These are phyloP conservation scores for Oryzias melastigma DNA, from an alignment of 2,113 vertebrate species.

Conservation along the genomic window DNA sequence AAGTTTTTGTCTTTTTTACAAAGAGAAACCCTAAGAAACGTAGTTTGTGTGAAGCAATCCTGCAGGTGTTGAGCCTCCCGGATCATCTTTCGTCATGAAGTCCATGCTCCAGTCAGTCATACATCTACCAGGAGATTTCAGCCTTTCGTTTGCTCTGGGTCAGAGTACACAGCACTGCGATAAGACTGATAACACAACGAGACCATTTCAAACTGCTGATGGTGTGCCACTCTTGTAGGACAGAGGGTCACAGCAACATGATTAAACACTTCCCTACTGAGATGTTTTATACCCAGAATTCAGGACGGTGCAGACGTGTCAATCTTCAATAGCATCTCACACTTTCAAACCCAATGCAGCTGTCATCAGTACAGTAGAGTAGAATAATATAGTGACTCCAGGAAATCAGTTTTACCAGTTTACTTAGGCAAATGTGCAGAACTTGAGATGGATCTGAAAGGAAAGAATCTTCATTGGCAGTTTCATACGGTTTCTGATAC, in stretches of 20 bases:
- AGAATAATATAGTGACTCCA: slow-evolving; percentile 6
- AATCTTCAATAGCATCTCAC: background rate
- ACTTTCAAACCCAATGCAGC: background rate
- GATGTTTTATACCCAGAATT: slow-evolving; percentile 6
- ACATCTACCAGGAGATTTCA: slow-evolving; percentile 36
- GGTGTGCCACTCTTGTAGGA: slow-evolving; percentile 12
- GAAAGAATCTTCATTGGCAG: too few relatives aligned
- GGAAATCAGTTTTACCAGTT: too few relatives aligned
- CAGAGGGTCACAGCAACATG: slow-evolving; percentile 8
- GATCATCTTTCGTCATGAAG: slow-evolving; percentile 44
- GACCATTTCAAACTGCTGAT: slow-evolving; percentile 41
- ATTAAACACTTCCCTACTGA: slow-evolving; percentile 3
- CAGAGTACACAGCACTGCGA: slow-evolving; percentile 64
- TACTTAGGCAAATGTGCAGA: too few relatives aligned
- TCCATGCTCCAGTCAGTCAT: slow-evolving; percentile 33
- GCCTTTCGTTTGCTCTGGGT: slow-evolving; percentile 56
- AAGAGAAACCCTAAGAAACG: slow-evolving; percentile 8
- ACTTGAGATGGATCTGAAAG: slow-evolving; percentile 9
- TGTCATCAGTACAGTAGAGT: slow-evolving; percentile 13
- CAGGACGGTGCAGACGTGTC: background rate
- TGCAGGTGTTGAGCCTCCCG: slow-evolving; percentile 22
- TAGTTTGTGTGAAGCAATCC: slow-evolving; percentile 43
- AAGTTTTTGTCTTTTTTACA: slow-evolving; percentile 13
- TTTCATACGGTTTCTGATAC: background rate
- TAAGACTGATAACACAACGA: slow-evolving; percentile 62